Conservation (phyloP, 2,888 invertebrate species). For the Melanophora roralis region DNA sequence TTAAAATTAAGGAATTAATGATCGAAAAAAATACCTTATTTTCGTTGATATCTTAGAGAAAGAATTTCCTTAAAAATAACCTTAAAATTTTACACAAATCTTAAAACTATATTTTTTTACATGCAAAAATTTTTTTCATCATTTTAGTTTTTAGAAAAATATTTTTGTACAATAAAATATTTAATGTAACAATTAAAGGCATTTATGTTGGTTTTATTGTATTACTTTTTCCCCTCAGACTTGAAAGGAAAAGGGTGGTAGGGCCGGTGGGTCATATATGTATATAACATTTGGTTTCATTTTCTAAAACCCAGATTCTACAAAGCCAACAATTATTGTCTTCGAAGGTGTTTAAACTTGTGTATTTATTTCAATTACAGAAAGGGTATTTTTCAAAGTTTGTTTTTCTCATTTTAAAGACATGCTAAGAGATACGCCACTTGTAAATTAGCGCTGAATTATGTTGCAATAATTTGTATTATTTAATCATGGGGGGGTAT, state of each 20-base stretch:
- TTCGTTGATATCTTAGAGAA: constrained; percentile 23
- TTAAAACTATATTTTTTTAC: background rate
- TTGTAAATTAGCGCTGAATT: no score
- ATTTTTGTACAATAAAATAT: background rate
- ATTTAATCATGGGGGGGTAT: no score
- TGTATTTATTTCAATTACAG: no score
- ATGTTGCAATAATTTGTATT: no score
- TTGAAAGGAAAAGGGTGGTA: constrained; percentile 35
- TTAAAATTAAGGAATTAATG: background rate
- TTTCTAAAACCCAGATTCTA: no score
- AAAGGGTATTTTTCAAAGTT: no score
- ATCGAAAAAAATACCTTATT: constrained; percentile 44
- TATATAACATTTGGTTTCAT: no score
- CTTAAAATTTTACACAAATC: background rate
- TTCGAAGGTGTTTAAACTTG: no score
- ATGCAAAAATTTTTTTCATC: constrained; percentile 1
- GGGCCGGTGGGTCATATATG: background rate
- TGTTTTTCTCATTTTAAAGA: no score
- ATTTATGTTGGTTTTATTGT: constrained; percentile 38
- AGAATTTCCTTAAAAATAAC: constrained; percentile 2
- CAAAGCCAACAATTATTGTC: no score
- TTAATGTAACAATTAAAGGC: constrained; percentile 8
- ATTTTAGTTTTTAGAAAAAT: constrained; percentile 4
- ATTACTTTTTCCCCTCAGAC: constrained; percentile 40
- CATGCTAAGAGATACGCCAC: no score